phyloP scores from a whole-genome alignment of 2,888 invertebrate genomes.

The Gandaritis pyraliata region DNA sequence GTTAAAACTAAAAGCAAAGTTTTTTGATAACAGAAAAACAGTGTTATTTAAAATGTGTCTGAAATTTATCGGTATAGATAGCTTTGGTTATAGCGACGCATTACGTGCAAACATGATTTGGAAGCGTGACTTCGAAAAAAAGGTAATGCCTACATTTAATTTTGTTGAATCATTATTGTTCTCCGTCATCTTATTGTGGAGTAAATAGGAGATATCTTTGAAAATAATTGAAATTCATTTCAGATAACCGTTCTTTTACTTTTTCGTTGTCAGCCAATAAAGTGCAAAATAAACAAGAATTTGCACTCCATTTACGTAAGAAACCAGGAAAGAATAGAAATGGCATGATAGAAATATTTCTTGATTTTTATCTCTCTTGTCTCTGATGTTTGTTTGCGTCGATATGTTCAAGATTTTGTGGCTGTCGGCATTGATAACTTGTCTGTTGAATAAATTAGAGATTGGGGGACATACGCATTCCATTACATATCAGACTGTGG shows the following conservation, averaged over 20 bases:
- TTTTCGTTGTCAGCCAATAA: background rate
- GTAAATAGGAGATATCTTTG: too few species aligned
- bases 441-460: constrained; percentile 48
- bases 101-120: constrained; percentile 37
- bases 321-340: constrained; percentile 44
- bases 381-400: constrained; percentile 41
- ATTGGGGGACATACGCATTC: constrained; percentile 46
- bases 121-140: constrained; percentile 37
- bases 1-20: constrained; percentile 42
- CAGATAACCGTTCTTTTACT: background rate
- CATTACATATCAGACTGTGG: constrained; percentile 26
- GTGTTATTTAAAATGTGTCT: constrained; percentile 49
- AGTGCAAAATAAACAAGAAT: constrained; percentile 46
- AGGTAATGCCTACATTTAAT: constrained; percentile 36
- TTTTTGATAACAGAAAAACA: constrained; percentile 59
- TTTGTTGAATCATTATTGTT: background rate
- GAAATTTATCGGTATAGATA: constrained; percentile 49
- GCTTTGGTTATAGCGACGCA: constrained; percentile 45
- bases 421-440: constrained; percentile 41
- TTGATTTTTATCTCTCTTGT: constrained; percentile 42
- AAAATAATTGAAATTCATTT: too few species aligned
- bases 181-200: background rate
- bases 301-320: constrained; percentile 46
- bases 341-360: constrained; percentile 41
- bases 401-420: constrained; percentile 40